phyloP scores from a whole-genome alignment of 2,888 invertebrate species.

The Willowsia nigromaculata region DNA sequence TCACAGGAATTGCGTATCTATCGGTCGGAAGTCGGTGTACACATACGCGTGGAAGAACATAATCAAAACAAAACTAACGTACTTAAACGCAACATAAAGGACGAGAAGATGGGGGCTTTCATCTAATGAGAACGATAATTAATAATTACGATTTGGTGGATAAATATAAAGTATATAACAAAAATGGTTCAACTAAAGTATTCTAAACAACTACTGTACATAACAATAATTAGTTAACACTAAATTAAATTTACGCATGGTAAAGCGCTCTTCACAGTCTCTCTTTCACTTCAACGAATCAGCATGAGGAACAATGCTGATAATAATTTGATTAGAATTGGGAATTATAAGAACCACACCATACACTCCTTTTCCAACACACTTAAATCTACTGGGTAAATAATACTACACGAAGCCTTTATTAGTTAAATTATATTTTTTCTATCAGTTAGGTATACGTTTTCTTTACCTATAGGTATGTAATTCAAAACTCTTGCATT shows the following conservation, averaged over 20 bases:
- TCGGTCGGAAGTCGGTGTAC: neutral
- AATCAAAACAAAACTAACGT: neutral
- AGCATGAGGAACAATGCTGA: neutral
- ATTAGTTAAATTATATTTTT: neutral
- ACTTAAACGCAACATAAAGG: neutral
- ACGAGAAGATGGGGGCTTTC: neutral
- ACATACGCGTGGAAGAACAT: neutral
- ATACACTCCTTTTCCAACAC: neutral
- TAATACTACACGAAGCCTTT: neutral
- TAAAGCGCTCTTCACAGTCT: slow-evolving; percentile 59
- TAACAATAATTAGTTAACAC: neutral
- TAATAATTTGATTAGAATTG: neutral
- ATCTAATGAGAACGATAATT: neutral
- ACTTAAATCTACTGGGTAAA: neutral
- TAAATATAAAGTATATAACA: neutral
- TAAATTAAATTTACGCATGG: neutral
- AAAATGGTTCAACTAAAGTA: neutral
- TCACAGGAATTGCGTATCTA: neutral
- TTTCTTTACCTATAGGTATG: neutral
- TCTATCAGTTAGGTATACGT: neutral
- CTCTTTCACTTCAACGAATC: slow-evolving; percentile 17
- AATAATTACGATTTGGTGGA: neutral
- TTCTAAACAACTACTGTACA: neutral
- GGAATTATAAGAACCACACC: neutral
- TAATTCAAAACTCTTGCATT: neutral